Base-by-base conservation (phyloP, 1,140 invertebrate species). In the Latrodectus geometricus region DNA sequence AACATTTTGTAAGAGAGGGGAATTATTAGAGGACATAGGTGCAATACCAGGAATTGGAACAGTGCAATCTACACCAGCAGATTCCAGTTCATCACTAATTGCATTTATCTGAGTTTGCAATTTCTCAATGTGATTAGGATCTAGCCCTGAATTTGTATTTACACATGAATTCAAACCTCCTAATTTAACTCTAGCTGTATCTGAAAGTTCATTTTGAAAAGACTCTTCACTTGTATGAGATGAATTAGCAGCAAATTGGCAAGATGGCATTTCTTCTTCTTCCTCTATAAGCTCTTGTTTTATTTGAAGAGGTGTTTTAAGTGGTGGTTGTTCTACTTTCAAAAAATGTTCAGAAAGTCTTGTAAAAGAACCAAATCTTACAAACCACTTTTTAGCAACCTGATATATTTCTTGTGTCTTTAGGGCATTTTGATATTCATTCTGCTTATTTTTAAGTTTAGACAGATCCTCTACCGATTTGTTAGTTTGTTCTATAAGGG, bases 211-310 rank as follows among this genome's bases (percentile, higher is more conserved):
- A 8, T 11, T 11, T 14, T 14, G 54, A 4, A 17, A 17, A 8
- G 54, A 61, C 17, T 11, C 11, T 17, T 61, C 11, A 14, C 11
- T 17, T 14, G 17, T 61, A 14, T n/a, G 49, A 74, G 49, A 17
- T n/a, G 74, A 56, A 21, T 61, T 54, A 9, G 11, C 14, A 56
- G 68, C n/a, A 72, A 81, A 81, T 15, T 81, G 79, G n/a, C 79
- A 81, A n/a, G n/a, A 9, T 15, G 78, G 20, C 23, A 61, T 23
- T 17, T 66, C 35, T 54, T 70, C 78, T 74, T 74, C 72, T 17
- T 56, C 68, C n/a, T 54, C 35, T 48, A 72, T 20, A 72, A 21
- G 20, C 17, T 81, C 79, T 72, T 81, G 70, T 20, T 81, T 81
- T 52, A 81, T 81, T 15, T 81, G 68, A 72, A 81, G 11, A 14